Evolutionary conservation across 2,888 invertebrate genomes (phyloP).

Genomic region (Seira sanloemensis): DNA sequence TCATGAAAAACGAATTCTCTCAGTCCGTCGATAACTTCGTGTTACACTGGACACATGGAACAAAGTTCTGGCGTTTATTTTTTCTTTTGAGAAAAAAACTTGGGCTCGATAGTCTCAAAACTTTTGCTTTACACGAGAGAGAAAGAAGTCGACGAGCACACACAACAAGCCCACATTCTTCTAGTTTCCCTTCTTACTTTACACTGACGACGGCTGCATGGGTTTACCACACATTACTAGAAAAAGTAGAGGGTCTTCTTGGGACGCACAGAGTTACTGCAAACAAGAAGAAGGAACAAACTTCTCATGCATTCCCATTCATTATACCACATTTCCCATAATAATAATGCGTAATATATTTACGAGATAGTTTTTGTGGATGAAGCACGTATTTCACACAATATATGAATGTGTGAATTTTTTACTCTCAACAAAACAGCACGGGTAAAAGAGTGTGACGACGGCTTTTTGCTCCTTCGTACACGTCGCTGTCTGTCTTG

Average conservation of each 20-base stretch:
- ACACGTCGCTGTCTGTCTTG: not conserved
- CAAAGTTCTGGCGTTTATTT: too few species aligned
- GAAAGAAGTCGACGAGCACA: not conserved
- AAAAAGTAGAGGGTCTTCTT: not conserved
- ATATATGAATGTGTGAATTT: not conserved
- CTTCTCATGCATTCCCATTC: slow-evolving; percentile 1
- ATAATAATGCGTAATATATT: not conserved
- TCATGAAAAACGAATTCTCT: not conserved
- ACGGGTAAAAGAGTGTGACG: not conserved
- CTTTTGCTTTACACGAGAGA: not conserved
- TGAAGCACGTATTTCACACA: slow-evolving; percentile 4
- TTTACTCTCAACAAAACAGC: not conserved
- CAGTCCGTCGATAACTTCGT: not conserved
- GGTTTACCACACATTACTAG: slow-evolving; percentile 4
- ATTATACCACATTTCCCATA: not conserved
- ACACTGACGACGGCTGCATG: not conserved
- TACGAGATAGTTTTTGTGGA: not conserved
- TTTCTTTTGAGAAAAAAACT: not conserved
- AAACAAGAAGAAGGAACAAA: too few species aligned
- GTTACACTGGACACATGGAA: not conserved
- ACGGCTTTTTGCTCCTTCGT: slow-evolving; percentile 4
- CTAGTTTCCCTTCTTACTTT: slow-evolving; percentile 4
- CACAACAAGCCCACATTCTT: slow-evolving; percentile 4
- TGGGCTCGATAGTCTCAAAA: not conserved
- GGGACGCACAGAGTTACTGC: not conserved